These are phyloP conservation scores for Cyclophora albipunctata DNA, from an alignment of 2,888 invertebrate species.

Conservation along the genomic window DNA sequence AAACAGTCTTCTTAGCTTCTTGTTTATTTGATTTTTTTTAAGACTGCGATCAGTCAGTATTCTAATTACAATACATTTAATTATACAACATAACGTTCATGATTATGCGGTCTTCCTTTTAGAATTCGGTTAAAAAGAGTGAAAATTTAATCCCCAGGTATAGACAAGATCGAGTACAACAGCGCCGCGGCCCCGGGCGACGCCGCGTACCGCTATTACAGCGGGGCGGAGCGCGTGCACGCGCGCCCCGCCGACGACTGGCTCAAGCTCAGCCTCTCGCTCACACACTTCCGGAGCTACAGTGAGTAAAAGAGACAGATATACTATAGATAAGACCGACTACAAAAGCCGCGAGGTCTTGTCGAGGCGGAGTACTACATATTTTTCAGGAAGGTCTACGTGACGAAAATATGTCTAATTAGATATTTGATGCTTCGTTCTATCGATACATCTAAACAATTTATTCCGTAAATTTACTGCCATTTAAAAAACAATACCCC, in stretches of 20 bases:
- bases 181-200: conserved; percentile 69
- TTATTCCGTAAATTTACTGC: too few relatives aligned
- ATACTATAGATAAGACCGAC: too few relatives aligned
- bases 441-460: too few relatives aligned
- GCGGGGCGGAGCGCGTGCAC: conserved; percentile 70
- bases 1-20: too few relatives aligned
- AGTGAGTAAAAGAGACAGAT: conserved; percentile 28
- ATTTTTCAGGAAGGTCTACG: too few relatives aligned
- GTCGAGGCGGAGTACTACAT: too few relatives aligned
- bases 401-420: too few relatives aligned
- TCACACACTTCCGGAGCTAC: conserved; percentile 53
- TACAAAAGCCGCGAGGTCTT: too few relatives aligned
- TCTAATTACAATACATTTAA: background rate
- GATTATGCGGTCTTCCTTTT: background rate
- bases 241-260: conserved; percentile 79
- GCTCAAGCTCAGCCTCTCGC: conserved; percentile 77
- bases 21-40: too few relatives aligned
- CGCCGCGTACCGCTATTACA: conserved; percentile 73
- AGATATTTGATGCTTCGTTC: too few relatives aligned
- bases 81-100: background rate
- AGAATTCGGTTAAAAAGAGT: too few relatives aligned
- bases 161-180: conserved; percentile 73
- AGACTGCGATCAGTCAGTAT: background rate
- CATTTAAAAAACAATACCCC: too few relatives aligned
- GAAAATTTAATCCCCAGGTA: conserved; percentile 39